Evolutionary conservation across 2,797 vertebrate genomes (phyloP).

Genomic region (Trematomus bernacchii): DNA sequence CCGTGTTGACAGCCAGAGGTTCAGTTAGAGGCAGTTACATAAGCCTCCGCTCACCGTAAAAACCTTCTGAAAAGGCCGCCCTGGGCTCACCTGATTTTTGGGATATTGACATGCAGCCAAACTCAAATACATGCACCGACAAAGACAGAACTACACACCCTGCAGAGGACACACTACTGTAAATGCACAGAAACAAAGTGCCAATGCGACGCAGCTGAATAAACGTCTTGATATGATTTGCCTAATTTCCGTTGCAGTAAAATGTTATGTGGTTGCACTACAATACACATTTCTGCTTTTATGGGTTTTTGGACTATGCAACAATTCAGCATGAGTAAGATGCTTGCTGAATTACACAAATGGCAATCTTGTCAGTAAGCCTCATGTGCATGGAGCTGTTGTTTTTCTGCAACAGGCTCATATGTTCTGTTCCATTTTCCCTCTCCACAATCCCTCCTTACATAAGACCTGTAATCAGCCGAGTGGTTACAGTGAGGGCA

Average conservation of each 20-base stretch:
- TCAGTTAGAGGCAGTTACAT: conserved; percentile 66
- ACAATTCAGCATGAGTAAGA: conserved; percentile 14
- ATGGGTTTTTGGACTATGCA: conserved; percentile 6
- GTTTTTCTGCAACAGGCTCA: conserved; percentile 66
- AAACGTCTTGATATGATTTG: neutral
- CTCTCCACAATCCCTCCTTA: conserved; percentile 80
- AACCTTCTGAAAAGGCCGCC: conserved; percentile 70
- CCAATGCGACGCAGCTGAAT: neutral
- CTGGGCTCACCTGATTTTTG: conserved; percentile 71
- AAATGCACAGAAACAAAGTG: conserved; percentile 6
- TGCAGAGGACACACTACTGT: neutral
- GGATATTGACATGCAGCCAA: conserved; percentile 17
- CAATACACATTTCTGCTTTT: neutral
- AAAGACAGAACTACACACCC: neutral
- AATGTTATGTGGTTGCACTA: conserved; percentile 1
- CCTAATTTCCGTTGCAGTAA: neutral
- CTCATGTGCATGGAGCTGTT: conserved; percentile 38
- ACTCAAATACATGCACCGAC: conserved; percentile 13
- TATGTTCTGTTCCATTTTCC: conserved; percentile 83
- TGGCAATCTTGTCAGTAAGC: conserved; percentile 35
- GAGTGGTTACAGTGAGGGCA: conserved; percentile 83
- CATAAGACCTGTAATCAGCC: conserved; percentile 87
- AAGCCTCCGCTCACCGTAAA: conserved; percentile 61
- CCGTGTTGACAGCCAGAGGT: conserved; percentile 50
- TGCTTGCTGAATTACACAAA: conserved; percentile 27